Evolutionary conservation across 2,797 vertebrate genomes (phyloP), one percentile per base, ranked within the genome.

Genomic region (Aselliscus stoliczkanus): DNA sequence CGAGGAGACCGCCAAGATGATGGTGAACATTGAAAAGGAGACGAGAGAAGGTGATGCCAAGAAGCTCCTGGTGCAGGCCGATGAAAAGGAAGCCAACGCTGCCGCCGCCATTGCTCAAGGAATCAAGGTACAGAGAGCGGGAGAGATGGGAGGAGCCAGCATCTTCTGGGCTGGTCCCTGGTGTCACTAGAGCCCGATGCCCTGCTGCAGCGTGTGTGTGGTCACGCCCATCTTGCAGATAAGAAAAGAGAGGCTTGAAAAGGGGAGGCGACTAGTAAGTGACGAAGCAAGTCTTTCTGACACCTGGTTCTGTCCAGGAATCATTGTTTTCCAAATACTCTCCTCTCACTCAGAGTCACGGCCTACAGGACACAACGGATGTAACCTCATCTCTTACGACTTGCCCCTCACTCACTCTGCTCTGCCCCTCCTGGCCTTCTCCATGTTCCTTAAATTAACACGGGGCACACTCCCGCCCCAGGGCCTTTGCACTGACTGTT

Each of bases 1-100:
- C 17, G 98, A 99, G 64, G 99, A 99, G 97, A 99, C 99, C 0
- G 99, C 98, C 4, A 98, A 98, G 94, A 99, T 99, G 99, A 99
- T 99, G 99, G 85, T 99, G 86, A 99, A 99, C 97, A 99, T 99
- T 34, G 99, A 99, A 97, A 97, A 97, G 23, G 99, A 99, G 97
- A 99, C 99, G 0, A 97, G 91, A 80, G 98, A 99, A 96, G 99
- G 99, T 42, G 99, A 99, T 60, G 99, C 99, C 18, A 99, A 99
- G 97, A 99, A 99, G 97, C 96, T 99, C 52, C 96, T 99, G 21
- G 99, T 99, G 70, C 99, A 99, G 18, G 99, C 99, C 0, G 99
- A 99, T 93, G 99, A 99, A 83, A 98, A 99, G 83, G 99, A 99
- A 65, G 99, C 99, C 20, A 99, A 99, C 14, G 98, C 99, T 3